These are phyloP conservation scores for Microcaecilia unicolor DNA, from an alignment of 2,797 vertebrate genomes.

Conservation along the genomic window DNA sequence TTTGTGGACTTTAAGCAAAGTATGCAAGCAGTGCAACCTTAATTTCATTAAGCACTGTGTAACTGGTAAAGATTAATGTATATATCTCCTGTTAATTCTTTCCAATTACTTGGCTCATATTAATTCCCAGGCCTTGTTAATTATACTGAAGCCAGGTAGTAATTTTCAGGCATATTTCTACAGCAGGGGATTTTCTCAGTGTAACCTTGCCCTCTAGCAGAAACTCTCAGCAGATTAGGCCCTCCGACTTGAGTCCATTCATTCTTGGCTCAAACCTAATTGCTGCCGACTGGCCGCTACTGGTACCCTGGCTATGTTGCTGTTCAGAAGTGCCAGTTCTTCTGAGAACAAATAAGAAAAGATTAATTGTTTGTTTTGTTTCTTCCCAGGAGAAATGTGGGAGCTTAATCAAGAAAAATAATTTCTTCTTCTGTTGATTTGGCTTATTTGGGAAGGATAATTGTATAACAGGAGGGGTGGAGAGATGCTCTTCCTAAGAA, in stretches of 20 bases:
- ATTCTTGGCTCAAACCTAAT: conserved; percentile 74
- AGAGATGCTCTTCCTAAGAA: conserved; percentile 52
- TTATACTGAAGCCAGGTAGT: conserved; percentile 68
- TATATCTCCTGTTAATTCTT: conserved; percentile 75
- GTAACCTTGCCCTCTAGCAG: conserved; percentile 58
- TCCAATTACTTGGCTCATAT: conserved; percentile 76
- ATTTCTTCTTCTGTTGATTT: conserved; percentile 77
- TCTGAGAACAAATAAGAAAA: conserved; percentile 78
- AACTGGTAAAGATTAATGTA: conserved; percentile 79
- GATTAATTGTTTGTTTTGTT: conserved; percentile 98
- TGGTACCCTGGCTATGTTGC: conserved; percentile 61
- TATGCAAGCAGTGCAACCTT: conserved; percentile 41
- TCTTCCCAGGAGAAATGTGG: conserved; percentile 75
- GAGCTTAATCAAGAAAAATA: conserved; percentile 99
- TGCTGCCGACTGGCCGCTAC: conserved; percentile 73
- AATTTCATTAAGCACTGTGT: conserved; percentile 76
- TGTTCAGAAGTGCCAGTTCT: conserved; percentile 55
- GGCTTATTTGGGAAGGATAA: conserved; percentile 70
- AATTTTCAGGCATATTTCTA: conserved; percentile 62
- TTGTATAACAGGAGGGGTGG: conserved; percentile 44
- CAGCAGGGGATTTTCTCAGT: conserved; percentile 62
- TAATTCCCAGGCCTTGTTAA: conserved; percentile 77
- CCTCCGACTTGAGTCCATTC: conserved; percentile 63
- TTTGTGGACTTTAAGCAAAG: conserved; percentile 28
- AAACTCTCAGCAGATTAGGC: conserved; percentile 62